Conservation (phyloP, 2,797 vertebrate species). For the Mus minutoides region DNA sequence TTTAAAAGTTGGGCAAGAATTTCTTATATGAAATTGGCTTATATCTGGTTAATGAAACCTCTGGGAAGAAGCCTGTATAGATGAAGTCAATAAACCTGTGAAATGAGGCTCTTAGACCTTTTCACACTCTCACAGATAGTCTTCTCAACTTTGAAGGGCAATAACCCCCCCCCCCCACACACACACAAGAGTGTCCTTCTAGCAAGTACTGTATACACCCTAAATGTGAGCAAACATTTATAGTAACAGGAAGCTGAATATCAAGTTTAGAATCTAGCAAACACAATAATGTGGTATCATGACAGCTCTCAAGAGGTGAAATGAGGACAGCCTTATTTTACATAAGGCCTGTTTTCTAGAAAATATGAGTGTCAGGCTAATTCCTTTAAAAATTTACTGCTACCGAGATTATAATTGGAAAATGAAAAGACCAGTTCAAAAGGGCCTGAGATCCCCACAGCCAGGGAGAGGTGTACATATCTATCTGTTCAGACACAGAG, state of each 20-base stretch:
- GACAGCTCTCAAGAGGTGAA: slow-evolving; percentile 35
- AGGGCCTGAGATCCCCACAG: background rate
- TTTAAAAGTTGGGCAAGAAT: background rate
- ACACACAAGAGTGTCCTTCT: slow-evolving; percentile 51
- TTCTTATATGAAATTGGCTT: background rate
- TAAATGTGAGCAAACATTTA: slow-evolving; percentile 69
- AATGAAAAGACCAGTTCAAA: background rate
- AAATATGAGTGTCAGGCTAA: background rate
- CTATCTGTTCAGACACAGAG: background rate
- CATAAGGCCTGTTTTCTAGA: slow-evolving; percentile 28
- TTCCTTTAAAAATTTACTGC: background rate
- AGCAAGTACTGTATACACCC: slow-evolving; percentile 35
- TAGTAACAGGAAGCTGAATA: slow-evolving; percentile 54
- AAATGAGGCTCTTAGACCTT: slow-evolving; percentile 62
- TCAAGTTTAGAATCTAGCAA: slow-evolving; percentile 67
- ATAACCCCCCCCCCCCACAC: no score
- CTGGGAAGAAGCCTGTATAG: background rate
- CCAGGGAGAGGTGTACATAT: background rate
- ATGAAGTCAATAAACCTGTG: background rate
- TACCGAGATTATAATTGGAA: background rate
- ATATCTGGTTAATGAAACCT: background rate
- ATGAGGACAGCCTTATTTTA: slow-evolving; percentile 19
- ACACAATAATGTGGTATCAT: slow-evolving; percentile 1
- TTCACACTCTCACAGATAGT: slow-evolving; percentile 59
- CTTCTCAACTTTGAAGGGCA: slow-evolving; percentile 57